phyloP scores from a whole-genome alignment of 1,140 invertebrate genomes.

The Hyposmocoma kahamanoa region DNA sequence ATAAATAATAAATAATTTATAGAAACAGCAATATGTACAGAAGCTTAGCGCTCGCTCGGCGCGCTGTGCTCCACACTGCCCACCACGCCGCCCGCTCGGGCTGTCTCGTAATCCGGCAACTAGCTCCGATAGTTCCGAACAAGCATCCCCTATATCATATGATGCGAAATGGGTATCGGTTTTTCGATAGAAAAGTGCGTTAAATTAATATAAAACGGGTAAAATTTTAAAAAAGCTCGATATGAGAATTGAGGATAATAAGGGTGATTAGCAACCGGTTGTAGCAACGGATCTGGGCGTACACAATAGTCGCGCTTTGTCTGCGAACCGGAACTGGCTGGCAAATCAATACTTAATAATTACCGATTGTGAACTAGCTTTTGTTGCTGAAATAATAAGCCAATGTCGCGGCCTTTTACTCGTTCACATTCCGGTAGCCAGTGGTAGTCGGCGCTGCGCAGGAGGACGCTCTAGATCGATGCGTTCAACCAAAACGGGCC shows the following conservation, averaged over 20 bases:
- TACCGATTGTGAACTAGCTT: conserved; percentile 53
- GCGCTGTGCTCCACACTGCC: conserved; percentile 15
- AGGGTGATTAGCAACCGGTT: conserved; percentile 49
- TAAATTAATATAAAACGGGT: conserved; percentile 24
- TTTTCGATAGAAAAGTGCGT: conserved; percentile 20
- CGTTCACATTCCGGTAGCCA: conserved; percentile 43
- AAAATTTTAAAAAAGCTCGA: conserved; percentile 25
- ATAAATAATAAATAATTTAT: conserved; percentile 70
- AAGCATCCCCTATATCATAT: conserved; percentile 44
- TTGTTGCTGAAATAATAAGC: conserved; percentile 59
- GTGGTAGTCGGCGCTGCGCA: conserved; percentile 11
- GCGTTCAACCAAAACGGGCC: conserved; percentile 26
- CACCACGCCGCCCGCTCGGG: conserved; percentile 20
- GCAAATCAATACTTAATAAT: conserved; percentile 61
- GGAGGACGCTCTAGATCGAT: background rate
- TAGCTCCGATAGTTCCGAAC: conserved; percentile 39
- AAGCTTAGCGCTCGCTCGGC: conserved; percentile 50
- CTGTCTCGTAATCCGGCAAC: conserved; percentile 15
- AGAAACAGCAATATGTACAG: conserved; percentile 62
- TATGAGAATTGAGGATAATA: conserved; percentile 31
- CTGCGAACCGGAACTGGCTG: conserved; percentile 29
- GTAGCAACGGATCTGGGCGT: conserved; percentile 36
- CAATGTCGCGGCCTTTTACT: conserved; percentile 55
- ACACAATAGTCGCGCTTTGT: conserved; percentile 44
- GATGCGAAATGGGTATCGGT: conserved; percentile 27